Evolutionary conservation across 2,888 invertebrate species (phyloP), one percentile per base, ranked within the genome.

Genomic region (Noctua janthina): DNA sequence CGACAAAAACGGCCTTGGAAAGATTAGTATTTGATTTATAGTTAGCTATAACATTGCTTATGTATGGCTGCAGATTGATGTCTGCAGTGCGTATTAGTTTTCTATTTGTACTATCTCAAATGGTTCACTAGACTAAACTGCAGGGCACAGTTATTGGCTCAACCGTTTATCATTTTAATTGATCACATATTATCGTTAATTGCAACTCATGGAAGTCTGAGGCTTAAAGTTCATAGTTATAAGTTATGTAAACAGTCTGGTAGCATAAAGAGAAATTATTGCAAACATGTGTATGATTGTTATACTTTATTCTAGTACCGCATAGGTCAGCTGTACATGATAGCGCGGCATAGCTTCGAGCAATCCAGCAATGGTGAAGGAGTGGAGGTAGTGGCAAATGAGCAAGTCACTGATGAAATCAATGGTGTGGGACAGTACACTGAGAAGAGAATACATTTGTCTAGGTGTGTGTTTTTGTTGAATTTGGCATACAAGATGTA

Each of bases 241-340:
- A 62, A 39, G 23, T 82, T 77, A 74, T 81, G 76, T 83, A 81
- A 86, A 79, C 68, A 79, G 66, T 80, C 59, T 78, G 23, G 64
- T 49, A 56, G 72, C 69, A 23, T 23, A 59, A 39, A 76, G 66
- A 66, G 0, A 35, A 66, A 59, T 70, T 15, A 72, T 77, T 2
- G 39, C 15, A 35, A 67, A 74, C 71, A 76, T 74, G 56, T 83
- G 62, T 78, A 76, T 72, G 39, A 76, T 5, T 72, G 46, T 49
- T 29, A 73, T 79, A 49, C 35, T 82, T 89, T 88, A 80, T 97
- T 97, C 71, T 93, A 99, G 99, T 99, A 99, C 94, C 98, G 98
- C 88, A 98, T 99, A 89, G 99, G 99, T 0, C 99, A 99, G 94
- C 97, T 99, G 82, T 99, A 99, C 94, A 99, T 99, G 99, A 99